Percentiles rank a stretch among this genome's conserved stretches.
Evolutionary conservation across 92 coral and sea anemone genomes (phyloP).

Genomic region (Pocillopora grandis): DNA sequence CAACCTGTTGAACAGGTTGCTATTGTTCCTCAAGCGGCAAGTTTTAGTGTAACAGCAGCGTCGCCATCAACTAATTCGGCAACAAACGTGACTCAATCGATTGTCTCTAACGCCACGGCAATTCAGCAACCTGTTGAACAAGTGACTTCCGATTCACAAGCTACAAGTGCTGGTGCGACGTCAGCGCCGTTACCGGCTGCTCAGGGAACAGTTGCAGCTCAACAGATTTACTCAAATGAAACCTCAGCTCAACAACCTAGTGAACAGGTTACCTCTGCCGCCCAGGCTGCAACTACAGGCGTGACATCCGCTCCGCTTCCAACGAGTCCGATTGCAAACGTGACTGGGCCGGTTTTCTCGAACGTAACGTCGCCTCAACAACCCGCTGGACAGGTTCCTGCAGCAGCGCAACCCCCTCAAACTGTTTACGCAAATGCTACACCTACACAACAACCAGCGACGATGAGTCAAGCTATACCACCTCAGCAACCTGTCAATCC

Average conservation of each 20-base stretch:
- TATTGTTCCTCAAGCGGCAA: neutral
- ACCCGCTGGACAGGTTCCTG: neutral
- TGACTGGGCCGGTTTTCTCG: slow-evolving; percentile 11
- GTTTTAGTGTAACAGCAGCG: neutral
- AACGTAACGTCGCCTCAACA: slow-evolving; percentile 18
- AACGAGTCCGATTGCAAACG: slow-evolving; percentile 3
- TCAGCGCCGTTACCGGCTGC: neutral
- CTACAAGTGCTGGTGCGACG: too few species aligned
- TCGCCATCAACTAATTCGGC: neutral
- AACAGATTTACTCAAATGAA: slow-evolving; percentile 2
- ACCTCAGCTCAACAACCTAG: slow-evolving; percentile 9
- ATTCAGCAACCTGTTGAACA: neutral
- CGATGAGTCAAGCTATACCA: neutral
- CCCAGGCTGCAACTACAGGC: neutral
- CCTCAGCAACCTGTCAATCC: slow-evolving; percentile 26
- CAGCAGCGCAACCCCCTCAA: slow-evolving; percentile 13
- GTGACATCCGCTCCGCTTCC: slow-evolving; percentile 2
- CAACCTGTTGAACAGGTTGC: slow-evolving; percentile 25
- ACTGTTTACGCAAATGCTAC: slow-evolving; percentile 14
- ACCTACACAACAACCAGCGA: slow-evolving; percentile 9
- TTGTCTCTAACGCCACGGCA: slow-evolving; percentile 4
- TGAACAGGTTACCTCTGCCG: slow-evolving; percentile 3
- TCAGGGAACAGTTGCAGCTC: neutral
- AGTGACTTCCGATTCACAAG: neutral
- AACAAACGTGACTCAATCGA: slow-evolving; percentile 12